Evolutionary conservation across 2,113 vertebrate genomes (phyloP), one percentile per base, ranked within the genome.

Genomic region (Lutjanus erythropterus): DNA sequence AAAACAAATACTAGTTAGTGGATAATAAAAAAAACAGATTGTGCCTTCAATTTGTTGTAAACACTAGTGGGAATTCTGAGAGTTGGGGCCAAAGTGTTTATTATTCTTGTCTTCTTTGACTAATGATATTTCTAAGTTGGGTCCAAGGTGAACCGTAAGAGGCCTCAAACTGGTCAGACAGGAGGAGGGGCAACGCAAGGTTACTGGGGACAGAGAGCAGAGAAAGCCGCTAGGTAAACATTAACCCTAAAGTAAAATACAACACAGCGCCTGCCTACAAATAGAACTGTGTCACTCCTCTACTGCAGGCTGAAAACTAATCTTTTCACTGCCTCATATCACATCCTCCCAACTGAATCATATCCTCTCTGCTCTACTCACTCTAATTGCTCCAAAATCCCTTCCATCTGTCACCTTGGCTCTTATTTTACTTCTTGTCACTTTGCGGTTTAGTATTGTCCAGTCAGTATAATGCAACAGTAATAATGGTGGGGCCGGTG

Each of bases 211-310:
- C 78, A 89, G 58, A 39, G 67, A 41, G 49, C 81, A 89, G 71
- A 71, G 76, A 80, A 56, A 52, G 70, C 80, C 68, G 73, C 56
- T 47, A 19, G 82, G 74, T 89, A 86, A 89, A 92, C 81, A 90
- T 90, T 91, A 90, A 91, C 89, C 80, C 65, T 35, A 15, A 52
- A 71, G 60, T 75, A 25, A 71, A 83, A 73, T 37, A 37, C 56
- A 84, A 72, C 56, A 18, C 21, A 50, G 68, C 5, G 60, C n/a
- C 50, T 53, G 60, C n/a, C 50, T 53, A 33, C 53, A 80, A 49
- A 74, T 23, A 23, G 33, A 62, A 73, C 29, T 1, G n/a, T 52
- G 67, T 47, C 65, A n/a, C 53, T 84, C 37, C 42, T 31, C 41
- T 18, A 9, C 42, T 56, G 53, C 53, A 46, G 72, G 10, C 21